Evolutionary conservation across 2,888 invertebrate genomes (phyloP).

Genomic region (Melanophora roralis): DNA sequence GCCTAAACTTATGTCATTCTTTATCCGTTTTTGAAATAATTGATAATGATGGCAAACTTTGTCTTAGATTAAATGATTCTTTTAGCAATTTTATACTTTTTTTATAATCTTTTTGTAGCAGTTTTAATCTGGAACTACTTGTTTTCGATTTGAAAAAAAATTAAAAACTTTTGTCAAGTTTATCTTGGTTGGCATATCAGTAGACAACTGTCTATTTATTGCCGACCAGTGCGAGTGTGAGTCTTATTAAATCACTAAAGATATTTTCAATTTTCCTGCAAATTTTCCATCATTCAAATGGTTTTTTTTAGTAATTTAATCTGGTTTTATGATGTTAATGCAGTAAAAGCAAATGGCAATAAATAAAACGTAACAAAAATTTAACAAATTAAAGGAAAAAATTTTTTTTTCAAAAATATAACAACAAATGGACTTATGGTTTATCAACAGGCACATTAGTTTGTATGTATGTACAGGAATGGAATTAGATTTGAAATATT

Average conservation of each 20-base stretch:
- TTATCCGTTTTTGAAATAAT: not conserved
- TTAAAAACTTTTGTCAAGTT: not conserved
- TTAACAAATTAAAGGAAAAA: slow-evolving; percentile 31
- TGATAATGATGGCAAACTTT: slow-evolving; percentile 30
- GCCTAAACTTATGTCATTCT: slow-evolving; percentile 19
- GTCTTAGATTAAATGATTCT: slow-evolving; percentile 40
- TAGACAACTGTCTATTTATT: slow-evolving; percentile 25
- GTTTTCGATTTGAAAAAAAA: slow-evolving; percentile 39
- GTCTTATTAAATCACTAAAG: slow-evolving; percentile 46
- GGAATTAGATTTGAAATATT: not conserved
- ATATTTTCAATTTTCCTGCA: slow-evolving; percentile 27
- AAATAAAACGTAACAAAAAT: not conserved
- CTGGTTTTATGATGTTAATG: slow-evolving; percentile 50
- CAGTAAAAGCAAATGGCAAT: not conserved
- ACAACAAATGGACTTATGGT: slow-evolving; percentile 10
- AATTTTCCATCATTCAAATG: slow-evolving; percentile 44
- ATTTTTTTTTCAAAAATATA: not conserved
- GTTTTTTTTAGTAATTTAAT: slow-evolving; percentile 17
- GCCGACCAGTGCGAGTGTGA: slow-evolving; percentile 23
- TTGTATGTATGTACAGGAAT: not conserved
- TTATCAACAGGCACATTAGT: slow-evolving; percentile 31
- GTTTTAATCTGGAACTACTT: slow-evolving; percentile 51
- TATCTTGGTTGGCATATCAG: slow-evolving; percentile 25
- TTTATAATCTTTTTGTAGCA: slow-evolving; percentile 20
- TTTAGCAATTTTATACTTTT: not conserved